These are phyloP conservation scores for Aplysina aerophoba DNA, from an alignment of 37 sponge, comb jelly and placozoan genomes.

Conservation along the genomic window DNA sequence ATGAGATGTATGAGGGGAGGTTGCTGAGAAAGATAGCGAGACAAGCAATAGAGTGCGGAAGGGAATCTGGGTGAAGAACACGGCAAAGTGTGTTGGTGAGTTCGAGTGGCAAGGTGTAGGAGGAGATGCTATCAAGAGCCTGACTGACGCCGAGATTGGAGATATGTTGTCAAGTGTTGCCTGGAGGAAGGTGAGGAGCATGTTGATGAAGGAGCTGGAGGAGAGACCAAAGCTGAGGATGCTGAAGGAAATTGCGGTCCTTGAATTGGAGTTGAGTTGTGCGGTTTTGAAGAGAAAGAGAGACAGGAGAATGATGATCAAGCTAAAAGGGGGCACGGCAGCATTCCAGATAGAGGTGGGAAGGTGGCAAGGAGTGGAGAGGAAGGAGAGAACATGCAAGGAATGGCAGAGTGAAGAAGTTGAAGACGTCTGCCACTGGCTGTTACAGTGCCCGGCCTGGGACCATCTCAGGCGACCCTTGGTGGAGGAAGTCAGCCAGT, in stretches of 20 bases:
- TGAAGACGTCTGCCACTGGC: no score
- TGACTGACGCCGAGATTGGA: not conserved
- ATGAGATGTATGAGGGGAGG: not conserved
- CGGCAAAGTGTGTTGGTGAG: not conserved
- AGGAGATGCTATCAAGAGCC: not conserved
- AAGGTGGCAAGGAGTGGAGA: no score
- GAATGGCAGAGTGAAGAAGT: no score
- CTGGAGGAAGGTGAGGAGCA: not conserved
- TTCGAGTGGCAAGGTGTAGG: not conserved
- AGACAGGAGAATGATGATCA: not conserved
- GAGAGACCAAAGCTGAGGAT: conserved; percentile 7
- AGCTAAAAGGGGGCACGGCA: no score
- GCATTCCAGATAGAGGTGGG: no score
- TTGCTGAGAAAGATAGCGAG: conserved; percentile 1
- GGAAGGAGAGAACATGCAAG: no score
- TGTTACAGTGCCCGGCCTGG: no score
- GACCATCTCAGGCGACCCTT: no score
- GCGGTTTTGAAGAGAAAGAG: not conserved
- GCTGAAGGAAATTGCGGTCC: conserved; percentile 4
- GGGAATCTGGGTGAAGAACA: conserved; percentile 12
- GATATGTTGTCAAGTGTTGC: not conserved
- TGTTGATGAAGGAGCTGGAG: not conserved
- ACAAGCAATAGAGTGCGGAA: not conserved
- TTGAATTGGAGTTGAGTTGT: not conserved
- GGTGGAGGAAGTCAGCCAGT: no score